A percentile compares a stretch with the other conserved stretches of the same genome.
phyloP scores from a whole-genome alignment of 1,140 invertebrate genomes.

The Micrasema longulum region DNA sequence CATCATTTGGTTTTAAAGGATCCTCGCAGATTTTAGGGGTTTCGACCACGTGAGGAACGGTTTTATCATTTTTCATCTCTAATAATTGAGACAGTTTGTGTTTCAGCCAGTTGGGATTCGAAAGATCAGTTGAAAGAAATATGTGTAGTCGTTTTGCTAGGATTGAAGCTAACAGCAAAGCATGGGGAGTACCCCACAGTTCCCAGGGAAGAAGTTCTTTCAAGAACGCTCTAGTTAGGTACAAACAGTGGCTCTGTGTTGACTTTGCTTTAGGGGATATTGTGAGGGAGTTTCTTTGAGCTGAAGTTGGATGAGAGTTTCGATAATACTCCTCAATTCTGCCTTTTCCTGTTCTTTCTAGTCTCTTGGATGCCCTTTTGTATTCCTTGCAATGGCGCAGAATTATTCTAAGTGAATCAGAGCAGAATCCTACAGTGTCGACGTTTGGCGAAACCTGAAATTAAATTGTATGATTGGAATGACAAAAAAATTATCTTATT shows the following conservation, averaged over 20 bases:
- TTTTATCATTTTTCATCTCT: conserved; percentile 18
- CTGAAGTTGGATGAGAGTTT: conserved; percentile 53
- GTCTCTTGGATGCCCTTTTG: conserved; percentile 65
- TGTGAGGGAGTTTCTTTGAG: conserved; percentile 56
- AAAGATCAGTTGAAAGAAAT: conserved; percentile 64
- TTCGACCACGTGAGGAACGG: conserved; percentile 53
- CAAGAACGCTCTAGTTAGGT: conserved; percentile 70
- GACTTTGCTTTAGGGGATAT: conserved; percentile 62
- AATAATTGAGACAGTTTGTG: conserved; percentile 60
- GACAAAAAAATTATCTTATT: no score
- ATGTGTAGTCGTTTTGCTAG: conserved; percentile 70
- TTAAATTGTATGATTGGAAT: no score
- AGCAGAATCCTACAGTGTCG: conserved; percentile 63
- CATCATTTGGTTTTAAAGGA: background rate
- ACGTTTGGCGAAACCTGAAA: conserved; percentile 64
- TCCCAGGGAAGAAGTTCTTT: conserved; percentile 76
- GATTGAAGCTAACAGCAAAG: conserved; percentile 72
- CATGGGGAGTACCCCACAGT: conserved; percentile 74
- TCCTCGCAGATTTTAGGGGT: conserved; percentile 23
- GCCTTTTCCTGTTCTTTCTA: conserved; percentile 61
- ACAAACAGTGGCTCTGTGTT: conserved; percentile 70
- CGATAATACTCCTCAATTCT: conserved; percentile 59
- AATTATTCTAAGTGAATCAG: conserved; percentile 65
- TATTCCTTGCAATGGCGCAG: conserved; percentile 70
- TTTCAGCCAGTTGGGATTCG: conserved; percentile 69